Percentiles rank a stretch among this genome's conserved stretches.
These are phyloP conservation scores for Tretioscincus oriximinensis DNA, from an alignment of 2,113 vertebrate species.

Conservation along the genomic window DNA sequence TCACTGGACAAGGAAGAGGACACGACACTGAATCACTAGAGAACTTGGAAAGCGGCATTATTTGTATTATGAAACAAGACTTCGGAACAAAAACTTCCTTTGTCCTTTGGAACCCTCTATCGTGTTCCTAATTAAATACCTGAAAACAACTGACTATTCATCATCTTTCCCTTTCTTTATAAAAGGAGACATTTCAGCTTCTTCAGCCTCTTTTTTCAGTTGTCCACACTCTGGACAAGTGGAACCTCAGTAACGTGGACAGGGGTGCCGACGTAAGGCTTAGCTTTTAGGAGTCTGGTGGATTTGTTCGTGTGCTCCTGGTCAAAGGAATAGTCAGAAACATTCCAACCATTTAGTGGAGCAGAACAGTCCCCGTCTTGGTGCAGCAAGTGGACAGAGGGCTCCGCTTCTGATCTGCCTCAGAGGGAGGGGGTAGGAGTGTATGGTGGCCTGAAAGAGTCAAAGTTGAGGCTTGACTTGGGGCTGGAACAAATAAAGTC, in stretches of 20 bases:
- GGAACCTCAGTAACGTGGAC: not conserved
- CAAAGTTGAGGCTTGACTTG: too few relatives aligned
- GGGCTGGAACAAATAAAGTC: too few relatives aligned
- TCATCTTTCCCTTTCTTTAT: not conserved
- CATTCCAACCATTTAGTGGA: constrained; percentile 17
- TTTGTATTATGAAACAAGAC: not conserved
- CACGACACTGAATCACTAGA: not conserved
- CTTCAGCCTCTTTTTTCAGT: not conserved
- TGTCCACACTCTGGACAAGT: not conserved
- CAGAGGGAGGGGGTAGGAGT: too few relatives aligned
- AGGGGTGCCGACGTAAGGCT: not conserved
- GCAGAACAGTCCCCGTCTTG: constrained; percentile 6
- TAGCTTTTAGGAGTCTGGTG: not conserved
- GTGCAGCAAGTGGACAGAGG: too few relatives aligned
- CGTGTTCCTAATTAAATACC: not conserved
- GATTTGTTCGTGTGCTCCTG: not conserved
- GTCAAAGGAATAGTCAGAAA: constrained; percentile 1
- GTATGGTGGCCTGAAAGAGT: too few relatives aligned
- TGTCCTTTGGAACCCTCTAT: not conserved
- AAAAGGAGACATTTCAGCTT: not conserved
- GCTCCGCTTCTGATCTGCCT: too few relatives aligned
- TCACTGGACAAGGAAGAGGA: not conserved
- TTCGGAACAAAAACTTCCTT: constrained; percentile 6
- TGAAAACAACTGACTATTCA: not conserved
- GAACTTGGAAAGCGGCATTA: not conserved